Evolutionary conservation across 1,140 invertebrate genomes (phyloP).

Genomic region (Solenopsis invicta): DNA sequence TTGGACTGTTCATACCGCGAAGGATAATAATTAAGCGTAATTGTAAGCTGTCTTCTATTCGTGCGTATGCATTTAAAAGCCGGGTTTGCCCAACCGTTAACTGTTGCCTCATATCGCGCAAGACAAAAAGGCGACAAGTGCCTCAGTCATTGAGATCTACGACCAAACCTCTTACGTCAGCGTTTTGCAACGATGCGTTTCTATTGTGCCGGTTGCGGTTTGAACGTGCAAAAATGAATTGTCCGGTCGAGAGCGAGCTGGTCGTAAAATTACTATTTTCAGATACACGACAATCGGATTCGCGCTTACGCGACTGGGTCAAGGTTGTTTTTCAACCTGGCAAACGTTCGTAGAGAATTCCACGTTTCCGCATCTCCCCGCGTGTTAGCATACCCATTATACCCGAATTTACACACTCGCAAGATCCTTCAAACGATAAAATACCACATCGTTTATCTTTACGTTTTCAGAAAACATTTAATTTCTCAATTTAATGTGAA

Average conservation of each 20-base stretch:
- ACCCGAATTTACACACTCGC: background rate
- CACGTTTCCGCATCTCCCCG: background rate
- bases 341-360: constrained; percentile 31
- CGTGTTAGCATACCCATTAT: constrained; percentile 4
- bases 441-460: background rate
- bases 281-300: constrained; percentile 2
- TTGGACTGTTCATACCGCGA: background rate
- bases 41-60: background rate
- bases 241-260: background rate
- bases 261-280: constrained; percentile 48
- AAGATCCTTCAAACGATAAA: background rate
- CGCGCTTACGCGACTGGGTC: constrained; percentile 52
- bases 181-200: constrained; percentile 31
- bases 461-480: background rate
- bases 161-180: constrained; percentile 40
- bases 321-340: constrained; percentile 71
- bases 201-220: background rate
- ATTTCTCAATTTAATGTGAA: background rate
- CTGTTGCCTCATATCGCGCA: background rate
- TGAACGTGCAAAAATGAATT: constrained; percentile 8
- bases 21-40: background rate
- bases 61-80: background rate
- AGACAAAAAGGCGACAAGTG: background rate
- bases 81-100: background rate
- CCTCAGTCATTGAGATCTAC: constrained; percentile 17